Percentiles rank a stretch among this genome's conserved stretches.
Conservation (phyloP, 64 coral and sea anemone genomes). For the Dendrophyllia cribrosa region DNA sequence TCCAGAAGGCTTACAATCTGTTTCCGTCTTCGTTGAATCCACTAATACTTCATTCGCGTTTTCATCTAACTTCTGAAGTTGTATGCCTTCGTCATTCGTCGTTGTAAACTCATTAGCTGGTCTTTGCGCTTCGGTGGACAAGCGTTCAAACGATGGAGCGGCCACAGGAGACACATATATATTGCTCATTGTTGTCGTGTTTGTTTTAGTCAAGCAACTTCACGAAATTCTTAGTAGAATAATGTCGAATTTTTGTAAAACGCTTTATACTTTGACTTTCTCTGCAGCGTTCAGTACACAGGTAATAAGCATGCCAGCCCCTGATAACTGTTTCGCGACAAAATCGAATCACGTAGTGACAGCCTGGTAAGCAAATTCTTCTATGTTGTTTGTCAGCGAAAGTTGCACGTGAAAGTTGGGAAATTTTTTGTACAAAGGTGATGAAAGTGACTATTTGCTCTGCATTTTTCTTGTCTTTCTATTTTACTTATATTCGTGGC, state of each 20-base stretch:
- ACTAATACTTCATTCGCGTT: neutral
- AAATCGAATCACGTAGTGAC: too few species aligned
- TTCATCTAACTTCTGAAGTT: neutral
- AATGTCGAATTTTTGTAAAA: neutral
- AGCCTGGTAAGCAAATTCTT: too few species aligned
- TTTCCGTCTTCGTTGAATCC: neutral
- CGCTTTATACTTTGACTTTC: neutral
- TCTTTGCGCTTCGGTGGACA: neutral
- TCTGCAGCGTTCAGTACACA: too few species aligned
- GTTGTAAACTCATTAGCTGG: neutral
- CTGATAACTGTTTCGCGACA: too few species aligned
- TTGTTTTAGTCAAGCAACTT: neutral
- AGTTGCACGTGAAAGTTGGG: too few species aligned
- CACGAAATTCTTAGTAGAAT: neutral
- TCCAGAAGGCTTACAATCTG: neutral
- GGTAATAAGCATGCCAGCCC: too few species aligned
- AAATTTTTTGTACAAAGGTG: too few species aligned
- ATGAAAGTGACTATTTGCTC: too few species aligned
- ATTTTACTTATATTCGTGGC: too few species aligned
- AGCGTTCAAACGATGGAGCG: conserved; percentile 2
- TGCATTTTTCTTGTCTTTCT: too few species aligned
- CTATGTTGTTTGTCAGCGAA: too few species aligned
- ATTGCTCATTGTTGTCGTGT: neutral
- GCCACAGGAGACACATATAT: neutral
- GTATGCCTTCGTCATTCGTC: neutral